Evolutionary conservation across 2,888 invertebrate genomes (phyloP).

Genomic region (Acrobasis suavella): DNA sequence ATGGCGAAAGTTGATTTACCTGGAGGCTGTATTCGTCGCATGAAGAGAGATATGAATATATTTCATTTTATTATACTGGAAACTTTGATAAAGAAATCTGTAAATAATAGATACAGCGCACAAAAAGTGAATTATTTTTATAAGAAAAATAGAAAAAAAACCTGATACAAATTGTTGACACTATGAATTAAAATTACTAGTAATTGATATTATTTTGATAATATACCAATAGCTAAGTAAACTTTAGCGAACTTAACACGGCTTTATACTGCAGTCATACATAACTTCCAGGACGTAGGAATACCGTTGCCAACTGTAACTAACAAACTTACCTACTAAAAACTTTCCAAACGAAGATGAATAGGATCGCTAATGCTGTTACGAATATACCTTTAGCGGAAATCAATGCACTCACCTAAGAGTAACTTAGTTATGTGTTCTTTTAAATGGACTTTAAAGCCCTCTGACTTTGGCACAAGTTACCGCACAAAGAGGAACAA

Average conservation of each 20-base stretch:
- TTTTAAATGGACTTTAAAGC: slow-evolving; percentile 1
- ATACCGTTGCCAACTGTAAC: too few species aligned
- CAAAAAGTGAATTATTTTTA: too few species aligned
- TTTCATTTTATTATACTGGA: slow-evolving; percentile 5
- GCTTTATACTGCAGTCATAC: too few species aligned
- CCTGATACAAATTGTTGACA: too few species aligned
- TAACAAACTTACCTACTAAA: slow-evolving; percentile 30
- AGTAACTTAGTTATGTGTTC: not conserved
- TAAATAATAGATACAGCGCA: too few species aligned
- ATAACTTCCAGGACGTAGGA: too few species aligned
- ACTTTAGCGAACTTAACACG: too few species aligned
- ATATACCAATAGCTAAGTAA: too few species aligned
- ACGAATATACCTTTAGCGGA: slow-evolving; percentile 18
- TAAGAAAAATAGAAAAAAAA: too few species aligned
- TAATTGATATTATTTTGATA: not conserved
- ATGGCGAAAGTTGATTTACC: slow-evolving; percentile 48
- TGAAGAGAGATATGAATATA: not conserved
- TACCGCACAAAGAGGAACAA: not conserved
- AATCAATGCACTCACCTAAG: slow-evolving; percentile 5
- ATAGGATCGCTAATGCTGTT: slow-evolving; percentile 31
- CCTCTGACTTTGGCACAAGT: not conserved
- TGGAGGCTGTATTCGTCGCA: slow-evolving; percentile 30
- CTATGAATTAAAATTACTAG: not conserved
- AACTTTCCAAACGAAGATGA: slow-evolving; percentile 34
- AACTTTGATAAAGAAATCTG: not conserved